A percentile compares a stretch with the other conserved stretches of the same genome.
Evolutionary conservation across 2,113 vertebrate species (phyloP).

Genomic region (Alectura lathami): DNA sequence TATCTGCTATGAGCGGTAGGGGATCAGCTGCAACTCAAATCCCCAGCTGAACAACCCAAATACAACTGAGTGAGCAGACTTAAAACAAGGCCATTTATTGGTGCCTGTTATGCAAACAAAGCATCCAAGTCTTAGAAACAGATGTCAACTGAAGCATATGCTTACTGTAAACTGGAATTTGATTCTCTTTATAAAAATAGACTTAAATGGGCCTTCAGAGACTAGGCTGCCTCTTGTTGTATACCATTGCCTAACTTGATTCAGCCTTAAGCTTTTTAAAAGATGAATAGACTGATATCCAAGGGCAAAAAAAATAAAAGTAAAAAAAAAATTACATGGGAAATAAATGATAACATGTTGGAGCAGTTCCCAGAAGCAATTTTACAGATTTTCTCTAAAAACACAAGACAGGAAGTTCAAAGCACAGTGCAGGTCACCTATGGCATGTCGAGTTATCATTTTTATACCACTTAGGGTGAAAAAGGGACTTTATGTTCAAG

Average conservation of each 20-base stretch:
- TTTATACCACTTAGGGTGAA: constrained; percentile 80
- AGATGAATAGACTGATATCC: constrained; percentile 89
- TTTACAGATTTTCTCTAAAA: constrained; percentile 83
- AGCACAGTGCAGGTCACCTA: constrained; percentile 81
- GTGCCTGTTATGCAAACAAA: constrained; percentile 87
- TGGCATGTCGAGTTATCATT: constrained; percentile 85
- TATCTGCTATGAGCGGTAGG: constrained; percentile 81
- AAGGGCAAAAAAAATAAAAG: constrained; percentile 79
- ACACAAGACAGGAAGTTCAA: constrained; percentile 87
- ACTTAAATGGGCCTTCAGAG: constrained; percentile 83
- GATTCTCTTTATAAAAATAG: constrained; percentile 84
- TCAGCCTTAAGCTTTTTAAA: constrained; percentile 82
- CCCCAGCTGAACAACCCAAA: constrained; percentile 86
- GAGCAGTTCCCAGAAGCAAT: constrained; percentile 94
- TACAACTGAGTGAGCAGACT: constrained; percentile 85
- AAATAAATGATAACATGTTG: constrained; percentile 91
- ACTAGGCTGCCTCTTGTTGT: constrained; percentile 78
- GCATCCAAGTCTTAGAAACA: constrained; percentile 82
- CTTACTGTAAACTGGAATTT: constrained; percentile 86
- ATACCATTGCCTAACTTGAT: constrained; percentile 79
- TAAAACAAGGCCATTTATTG: constrained; percentile 86
- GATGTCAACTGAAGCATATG: constrained; percentile 88
- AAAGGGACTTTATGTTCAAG: constrained; percentile 76
- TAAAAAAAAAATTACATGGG: constrained; percentile 86
- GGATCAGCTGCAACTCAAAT: constrained; percentile 87